Conservation (phyloP, 2,797 vertebrate species). For the Smutsia temminckii region DNA sequence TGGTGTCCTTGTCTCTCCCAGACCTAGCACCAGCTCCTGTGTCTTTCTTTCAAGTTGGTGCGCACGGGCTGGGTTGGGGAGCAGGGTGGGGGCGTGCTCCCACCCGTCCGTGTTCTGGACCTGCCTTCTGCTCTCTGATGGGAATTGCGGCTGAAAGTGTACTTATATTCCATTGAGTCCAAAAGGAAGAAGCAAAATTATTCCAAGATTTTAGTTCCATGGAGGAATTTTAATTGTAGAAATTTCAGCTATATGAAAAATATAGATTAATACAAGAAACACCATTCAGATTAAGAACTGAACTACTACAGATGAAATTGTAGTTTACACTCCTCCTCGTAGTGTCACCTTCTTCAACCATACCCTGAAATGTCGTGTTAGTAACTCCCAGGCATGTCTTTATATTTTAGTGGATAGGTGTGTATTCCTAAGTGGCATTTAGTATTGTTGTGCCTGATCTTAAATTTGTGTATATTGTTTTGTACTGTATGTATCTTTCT, state of each 20-base stretch:
- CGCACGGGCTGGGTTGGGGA: background rate
- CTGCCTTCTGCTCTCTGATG: background rate
- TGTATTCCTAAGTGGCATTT: background rate
- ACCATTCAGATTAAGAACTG: background rate
- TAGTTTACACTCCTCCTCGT: background rate
- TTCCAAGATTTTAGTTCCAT: background rate
- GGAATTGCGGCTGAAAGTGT: background rate
- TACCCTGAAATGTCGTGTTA: background rate
- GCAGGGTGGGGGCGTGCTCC: background rate
- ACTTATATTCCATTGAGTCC: background rate
- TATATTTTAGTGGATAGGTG: background rate
- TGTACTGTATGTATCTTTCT: background rate
- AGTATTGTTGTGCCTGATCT: background rate
- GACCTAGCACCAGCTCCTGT: background rate
- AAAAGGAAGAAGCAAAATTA: constrained; percentile 2
- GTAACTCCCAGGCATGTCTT: background rate
- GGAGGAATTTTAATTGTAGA: background rate
- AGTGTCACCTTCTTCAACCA: background rate
- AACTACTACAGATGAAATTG: background rate
- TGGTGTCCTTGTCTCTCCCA: background rate
- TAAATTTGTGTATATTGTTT: background rate
- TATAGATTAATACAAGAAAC: background rate
- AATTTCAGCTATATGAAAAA: background rate
- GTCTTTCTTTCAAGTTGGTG: background rate
- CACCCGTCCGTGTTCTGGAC: background rate